Percentiles rank a stretch among this genome's conserved stretches.
Evolutionary conservation across 2,888 invertebrate species (phyloP).

Genomic region (Enchytraeus crypticus): DNA sequence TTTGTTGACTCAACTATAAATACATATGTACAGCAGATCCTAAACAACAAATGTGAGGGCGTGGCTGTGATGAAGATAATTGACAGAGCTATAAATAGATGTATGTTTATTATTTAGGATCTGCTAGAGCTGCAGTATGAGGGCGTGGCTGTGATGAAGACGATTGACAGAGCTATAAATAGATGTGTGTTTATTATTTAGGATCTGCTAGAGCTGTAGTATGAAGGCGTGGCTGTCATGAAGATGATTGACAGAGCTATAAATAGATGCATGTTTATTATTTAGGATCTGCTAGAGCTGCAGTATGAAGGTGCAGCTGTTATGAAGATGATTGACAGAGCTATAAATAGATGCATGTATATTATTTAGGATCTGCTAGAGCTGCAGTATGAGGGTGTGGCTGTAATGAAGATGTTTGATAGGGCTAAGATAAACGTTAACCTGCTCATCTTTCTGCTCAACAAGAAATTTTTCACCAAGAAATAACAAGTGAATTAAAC

Average conservation of each 20-base stretch:
- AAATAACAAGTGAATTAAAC: neutral
- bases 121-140: constrained; percentile 68
- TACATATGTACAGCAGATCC: too few relatives aligned
- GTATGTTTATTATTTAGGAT: constrained; percentile 52
- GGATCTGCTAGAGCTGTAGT: too few relatives aligned
- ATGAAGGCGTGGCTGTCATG: too few relatives aligned
- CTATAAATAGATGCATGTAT: neutral
- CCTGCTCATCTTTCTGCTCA: constrained; percentile 63
- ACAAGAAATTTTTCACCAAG: constrained; percentile 63
- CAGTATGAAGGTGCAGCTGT: constrained; percentile 69
- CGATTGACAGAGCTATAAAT: constrained; percentile 62
- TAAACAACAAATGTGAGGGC: too few relatives aligned
- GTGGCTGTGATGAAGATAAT: too few relatives aligned
- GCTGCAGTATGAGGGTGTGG: constrained; percentile 66
- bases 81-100: neutral
- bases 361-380: constrained; percentile 60
- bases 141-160: constrained; percentile 65
- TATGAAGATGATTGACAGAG: constrained; percentile 58
- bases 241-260: too few relatives aligned
- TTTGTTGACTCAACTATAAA: too few relatives aligned
- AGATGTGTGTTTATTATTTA: neutral
- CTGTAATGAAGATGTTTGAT: constrained; percentile 69
- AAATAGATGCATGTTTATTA: neutral
- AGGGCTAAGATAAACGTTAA: constrained; percentile 70
- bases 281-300: constrained; percentile 63